Base-by-base conservation (phyloP, 2,797 vertebrate species). In the Lacerta viridis region DNA sequence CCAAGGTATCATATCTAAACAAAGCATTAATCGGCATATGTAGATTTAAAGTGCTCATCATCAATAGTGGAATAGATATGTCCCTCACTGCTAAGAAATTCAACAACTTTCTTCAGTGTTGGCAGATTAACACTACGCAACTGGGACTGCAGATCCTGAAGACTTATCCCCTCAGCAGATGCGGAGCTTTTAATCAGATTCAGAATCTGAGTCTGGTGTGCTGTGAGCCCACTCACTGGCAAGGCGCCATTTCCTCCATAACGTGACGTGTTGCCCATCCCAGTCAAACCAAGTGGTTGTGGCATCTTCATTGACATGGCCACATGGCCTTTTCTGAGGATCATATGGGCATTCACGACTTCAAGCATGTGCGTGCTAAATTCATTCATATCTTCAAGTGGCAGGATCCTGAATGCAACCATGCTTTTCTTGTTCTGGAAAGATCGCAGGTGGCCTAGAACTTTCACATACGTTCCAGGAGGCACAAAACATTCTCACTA, bases 1-100 rank as follows among this genome's bases (percentile, higher is more conserved):
- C 18, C 8, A 15, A 36, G 41, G 36, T 80, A 43, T 66, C 27
- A 64, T 46, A 17, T 27, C 18, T 64, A 66, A 81, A 64, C 17
- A 8, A 61, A 17, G 23, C 64, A 80, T 95, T 97, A 99, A 1
- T 98, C 98, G 0, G 96, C 97, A 90, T 99, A 99, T 0, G 99
- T 99, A 13, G 99, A 99, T 95, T 98, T 99, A 95, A 97, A 99
- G 96, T 99, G 99, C 85, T 99, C 99, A 78, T 99, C 99, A 74
- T 99, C 99, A 43, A 99, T 98, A 1, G 99, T 99, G 85, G 99
- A 99, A 93, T 99, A 99, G 94, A 99, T 99, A 95, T 99, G 99
- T 39, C 99, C 99, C 94, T 99, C 99, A 0, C 99, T 99, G 97
- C 99, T 99, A 2, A 99, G 98, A 95, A 99, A 99, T 43, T 99